These are phyloP conservation scores for Amblyjoppa fuscipennis DNA, from an alignment of 2,888 invertebrate species.

Conservation along the genomic window DNA sequence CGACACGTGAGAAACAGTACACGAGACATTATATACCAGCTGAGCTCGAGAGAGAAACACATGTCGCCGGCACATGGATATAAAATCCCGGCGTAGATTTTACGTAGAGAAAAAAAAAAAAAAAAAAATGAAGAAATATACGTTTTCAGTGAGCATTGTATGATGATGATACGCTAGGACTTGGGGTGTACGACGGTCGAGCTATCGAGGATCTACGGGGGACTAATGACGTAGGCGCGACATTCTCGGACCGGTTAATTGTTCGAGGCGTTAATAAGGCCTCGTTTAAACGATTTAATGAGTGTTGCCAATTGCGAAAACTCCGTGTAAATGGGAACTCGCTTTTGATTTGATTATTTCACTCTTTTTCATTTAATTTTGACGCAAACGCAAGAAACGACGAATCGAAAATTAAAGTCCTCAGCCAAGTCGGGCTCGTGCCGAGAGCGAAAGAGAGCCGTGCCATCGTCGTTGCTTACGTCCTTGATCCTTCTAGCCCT, in stretches of 20 bases:
- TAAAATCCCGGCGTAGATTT: slow-evolving; percentile 68
- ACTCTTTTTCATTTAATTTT: not conserved
- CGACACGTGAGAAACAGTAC: slow-evolving; percentile 20
- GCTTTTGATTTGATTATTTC: slow-evolving; percentile 23
- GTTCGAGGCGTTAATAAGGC: slow-evolving; percentile 28
- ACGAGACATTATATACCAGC: not conserved
- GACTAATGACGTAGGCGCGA: slow-evolving; percentile 57
- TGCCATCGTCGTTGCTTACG: slow-evolving; percentile 62
- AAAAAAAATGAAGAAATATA: slow-evolving; percentile 15
- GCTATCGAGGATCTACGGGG: slow-evolving; percentile 58
- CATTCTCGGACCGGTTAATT: slow-evolving; percentile 28
- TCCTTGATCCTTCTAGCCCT: slow-evolving; percentile 73
- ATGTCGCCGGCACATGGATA: slow-evolving; percentile 49
- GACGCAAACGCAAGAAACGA: slow-evolving; percentile 14
- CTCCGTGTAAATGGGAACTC: not conserved
- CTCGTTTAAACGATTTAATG: slow-evolving; percentile 40
- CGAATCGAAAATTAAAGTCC: slow-evolving; percentile 13
- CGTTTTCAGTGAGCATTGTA: slow-evolving; percentile 75
- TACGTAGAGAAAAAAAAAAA: slow-evolving; percentile 64
- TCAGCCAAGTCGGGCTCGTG: slow-evolving; percentile 17
- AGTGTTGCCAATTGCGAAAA: not conserved
- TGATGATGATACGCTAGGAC: slow-evolving; percentile 71
- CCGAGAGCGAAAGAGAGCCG: slow-evolving; percentile 39
- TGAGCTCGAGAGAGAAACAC: slow-evolving; percentile 7
- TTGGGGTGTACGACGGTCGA: slow-evolving; percentile 77